A percentile compares a stretch with the other conserved stretches of the same genome.
These are phyloP conservation scores for Psittacula derbiana DNA, from an alignment of 2,797 vertebrate species.

Conservation along the genomic window DNA sequence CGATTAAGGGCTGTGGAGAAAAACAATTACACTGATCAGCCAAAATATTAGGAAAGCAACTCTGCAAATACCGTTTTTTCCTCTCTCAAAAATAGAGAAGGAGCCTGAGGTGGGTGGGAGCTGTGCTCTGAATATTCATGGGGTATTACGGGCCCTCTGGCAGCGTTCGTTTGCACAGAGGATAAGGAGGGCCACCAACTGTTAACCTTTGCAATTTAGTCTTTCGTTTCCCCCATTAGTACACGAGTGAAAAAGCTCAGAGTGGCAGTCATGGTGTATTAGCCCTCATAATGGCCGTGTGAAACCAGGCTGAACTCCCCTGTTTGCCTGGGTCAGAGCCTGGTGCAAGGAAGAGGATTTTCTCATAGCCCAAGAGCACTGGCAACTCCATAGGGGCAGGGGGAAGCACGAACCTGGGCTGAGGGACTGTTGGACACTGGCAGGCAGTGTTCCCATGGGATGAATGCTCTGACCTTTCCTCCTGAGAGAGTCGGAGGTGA, in stretches of 20 bases:
- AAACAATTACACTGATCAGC: not conserved
- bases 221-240: not conserved
- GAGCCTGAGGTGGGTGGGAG: not conserved
- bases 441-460: not conserved
- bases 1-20: not conserved
- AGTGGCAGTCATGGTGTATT: fast-evolving
- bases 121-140: not conserved
- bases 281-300: fast-evolving
- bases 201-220: not conserved
- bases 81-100: not conserved
- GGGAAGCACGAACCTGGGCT: fast-evolving
- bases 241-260: fast-evolving
- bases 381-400: fast-evolving
- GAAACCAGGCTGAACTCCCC: not conserved
- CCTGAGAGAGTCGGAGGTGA: fast-evolving
- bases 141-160: not conserved
- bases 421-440: not conserved
- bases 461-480: not conserved
- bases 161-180: not conserved
- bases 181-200: not conserved
- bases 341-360: not conserved
- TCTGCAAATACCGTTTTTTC: not conserved
- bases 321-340: fast-evolving
- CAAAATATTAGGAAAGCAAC: not conserved
- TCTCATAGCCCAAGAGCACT: not conserved